Evolutionary conservation across 2,888 invertebrate species (phyloP).

Genomic region (Drosophila mercatorum): DNA sequence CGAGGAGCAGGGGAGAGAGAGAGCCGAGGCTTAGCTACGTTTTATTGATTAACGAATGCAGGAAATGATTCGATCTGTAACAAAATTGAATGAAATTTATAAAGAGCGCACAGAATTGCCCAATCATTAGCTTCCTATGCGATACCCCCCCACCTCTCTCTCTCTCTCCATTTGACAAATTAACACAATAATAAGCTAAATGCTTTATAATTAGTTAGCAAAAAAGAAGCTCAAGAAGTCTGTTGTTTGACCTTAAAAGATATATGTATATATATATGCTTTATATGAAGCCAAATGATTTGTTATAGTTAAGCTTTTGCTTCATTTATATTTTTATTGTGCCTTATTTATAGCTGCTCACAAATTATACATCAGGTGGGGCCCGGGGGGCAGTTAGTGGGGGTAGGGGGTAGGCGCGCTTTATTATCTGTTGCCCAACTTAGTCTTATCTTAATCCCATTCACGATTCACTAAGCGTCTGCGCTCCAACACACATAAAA

Average conservation of each 20-base stretch:
- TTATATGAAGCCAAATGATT: slow-evolving; percentile 49
- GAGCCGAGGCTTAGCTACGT: background rate
- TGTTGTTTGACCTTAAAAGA: slow-evolving; percentile 5
- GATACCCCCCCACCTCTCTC: background rate
- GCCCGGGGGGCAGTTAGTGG: too few relatives aligned
- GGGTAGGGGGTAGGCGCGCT: slow-evolving; percentile 32
- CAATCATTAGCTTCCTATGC: slow-evolving; percentile 45
- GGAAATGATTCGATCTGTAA: slow-evolving; percentile 47
- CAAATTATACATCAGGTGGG: slow-evolving; percentile 22
- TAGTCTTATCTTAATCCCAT: slow-evolving; percentile 79
- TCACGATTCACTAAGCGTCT: slow-evolving; percentile 74
- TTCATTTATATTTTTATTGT: slow-evolving; percentile 18
- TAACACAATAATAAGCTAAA: slow-evolving; percentile 82
- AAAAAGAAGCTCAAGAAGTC: slow-evolving; percentile 36
- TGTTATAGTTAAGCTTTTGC: slow-evolving; percentile 55
- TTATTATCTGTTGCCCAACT: slow-evolving; percentile 71
- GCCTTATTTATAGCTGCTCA: slow-evolving; percentile 48
- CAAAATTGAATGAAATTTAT: slow-evolving; percentile 36
- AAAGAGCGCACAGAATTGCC: slow-evolving; percentile 60
- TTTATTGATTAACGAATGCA: slow-evolving; percentile 13
- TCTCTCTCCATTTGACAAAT: slow-evolving; percentile 43
- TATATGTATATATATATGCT: slow-evolving; percentile 7
- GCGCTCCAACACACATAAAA: slow-evolving; percentile 69
- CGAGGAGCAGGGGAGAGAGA: too few relatives aligned
- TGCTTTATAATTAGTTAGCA: slow-evolving; percentile 81